Base-by-base conservation (phyloP, 2,888 invertebrate species). In the Amphipyra tragopoginis region DNA sequence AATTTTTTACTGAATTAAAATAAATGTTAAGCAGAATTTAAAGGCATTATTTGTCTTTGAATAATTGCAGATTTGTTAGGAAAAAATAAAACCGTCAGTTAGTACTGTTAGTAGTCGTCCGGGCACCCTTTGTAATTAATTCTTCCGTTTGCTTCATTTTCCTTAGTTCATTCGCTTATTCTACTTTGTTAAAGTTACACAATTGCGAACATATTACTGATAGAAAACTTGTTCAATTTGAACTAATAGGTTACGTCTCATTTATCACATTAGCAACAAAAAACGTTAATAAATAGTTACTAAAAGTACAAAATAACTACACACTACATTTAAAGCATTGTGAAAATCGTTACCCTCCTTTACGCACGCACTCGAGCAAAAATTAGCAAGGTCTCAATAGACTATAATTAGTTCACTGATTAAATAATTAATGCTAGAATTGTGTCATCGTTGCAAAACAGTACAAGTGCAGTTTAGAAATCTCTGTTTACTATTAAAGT, bases 401-500 rank as follows among this genome's bases (percentile, higher is more conserved):
- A 64, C 60, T 45, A 68, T 60, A 79, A 79, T 79, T 75, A 72
- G 73, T 75, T 77, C 52, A 72, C 60, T 67, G 79, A 79, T 79
- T 78, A 70, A 77, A 79, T 74, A 74, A 76, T 79, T 73, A 72
- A 75, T 59, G 53, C 60, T 55, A 61, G 57, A 60, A 75, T 79
- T 72, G 79, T 75, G 75, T 79, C 75, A 71, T 73, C 52, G 26
- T 79, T 79, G 79, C 80, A 69, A 77, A 79, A 80, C 66, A 61
- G 56, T 66, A 69, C 75, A 64, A 69, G 57, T 75, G 65, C 55
- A 68, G 73, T 80, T 80, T 80, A 73, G 79, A 77, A 80, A 80
- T 75, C 54, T 50, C 14, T 57, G 60, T 72, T 70, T 63, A 66
- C 71, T 72, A 68, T 72, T 65, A 69, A 76, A 67, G 73, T 80